Conservation (phyloP, 2,888 invertebrate species). For the Ornithoptera priamus region DNA sequence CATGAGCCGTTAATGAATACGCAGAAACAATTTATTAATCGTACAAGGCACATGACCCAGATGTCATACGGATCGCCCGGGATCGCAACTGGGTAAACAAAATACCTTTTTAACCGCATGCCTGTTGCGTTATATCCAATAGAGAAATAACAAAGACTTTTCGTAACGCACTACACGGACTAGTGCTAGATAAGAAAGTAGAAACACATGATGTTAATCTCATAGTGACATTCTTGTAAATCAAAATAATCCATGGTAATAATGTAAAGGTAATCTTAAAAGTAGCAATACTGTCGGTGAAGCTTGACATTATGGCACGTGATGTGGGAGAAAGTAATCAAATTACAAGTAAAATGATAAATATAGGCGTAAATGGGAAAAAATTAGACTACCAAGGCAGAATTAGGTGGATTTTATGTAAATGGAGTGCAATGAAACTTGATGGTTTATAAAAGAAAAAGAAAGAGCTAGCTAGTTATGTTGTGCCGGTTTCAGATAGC, state of each 20-base stretch:
- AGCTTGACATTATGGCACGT: background rate
- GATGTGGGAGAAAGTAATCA: too few species aligned
- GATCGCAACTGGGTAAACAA: slow-evolving; percentile 48
- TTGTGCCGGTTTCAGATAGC: too few species aligned
- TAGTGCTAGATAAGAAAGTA: background rate
- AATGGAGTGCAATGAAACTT: too few species aligned
- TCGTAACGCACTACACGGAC: slow-evolving; percentile 2
- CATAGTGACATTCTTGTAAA: background rate
- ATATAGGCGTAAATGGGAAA: too few species aligned
- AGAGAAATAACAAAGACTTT: slow-evolving; percentile 28
- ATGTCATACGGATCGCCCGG: slow-evolving; percentile 33
- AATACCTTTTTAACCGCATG: slow-evolving; percentile 41
- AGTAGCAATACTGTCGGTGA: too few species aligned
- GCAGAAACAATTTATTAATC: background rate
- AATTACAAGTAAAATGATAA: too few species aligned
- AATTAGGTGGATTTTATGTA: too few species aligned
- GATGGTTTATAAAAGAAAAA: too few species aligned
- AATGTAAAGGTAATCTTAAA: too few species aligned
- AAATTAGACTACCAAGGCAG: too few species aligned
- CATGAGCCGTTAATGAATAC: slow-evolving; percentile 2
- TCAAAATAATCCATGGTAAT: too few species aligned
- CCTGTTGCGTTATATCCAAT: slow-evolving; percentile 30
- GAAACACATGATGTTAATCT: background rate
- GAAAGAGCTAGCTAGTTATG: too few species aligned
- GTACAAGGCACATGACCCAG: slow-evolving; percentile 37